These are phyloP conservation scores for Dolichotis patagonum DNA, from an alignment of 2,113 vertebrate species.

Conservation along the genomic window DNA sequence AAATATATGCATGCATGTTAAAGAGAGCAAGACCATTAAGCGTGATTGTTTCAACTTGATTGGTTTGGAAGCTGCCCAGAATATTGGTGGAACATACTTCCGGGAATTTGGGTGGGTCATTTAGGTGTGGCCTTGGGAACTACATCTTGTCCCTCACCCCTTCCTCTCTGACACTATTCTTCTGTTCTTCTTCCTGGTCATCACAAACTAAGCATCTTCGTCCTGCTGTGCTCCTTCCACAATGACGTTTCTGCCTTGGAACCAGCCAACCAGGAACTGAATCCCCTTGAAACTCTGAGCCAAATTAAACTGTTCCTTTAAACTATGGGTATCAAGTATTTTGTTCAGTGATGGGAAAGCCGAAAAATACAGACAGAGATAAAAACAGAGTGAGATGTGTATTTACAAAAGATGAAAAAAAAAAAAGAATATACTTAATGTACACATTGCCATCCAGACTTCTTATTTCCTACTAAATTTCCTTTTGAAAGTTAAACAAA, in stretches of 20 bases:
- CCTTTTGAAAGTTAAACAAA: conserved; percentile 66
- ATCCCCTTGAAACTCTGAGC: neutral
- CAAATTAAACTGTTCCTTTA: neutral
- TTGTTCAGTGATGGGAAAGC: neutral
- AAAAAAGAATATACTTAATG: conserved; percentile 62
- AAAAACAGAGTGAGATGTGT: neutral
- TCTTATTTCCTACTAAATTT: conserved; percentile 69
- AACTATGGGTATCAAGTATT: neutral
- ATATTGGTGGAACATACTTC: neutral
- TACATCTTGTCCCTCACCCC: neutral
- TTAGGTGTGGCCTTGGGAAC: neutral
- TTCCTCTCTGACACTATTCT: neutral
- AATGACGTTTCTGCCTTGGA: neutral
- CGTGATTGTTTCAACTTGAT: neutral
- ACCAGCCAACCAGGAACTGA: neutral
- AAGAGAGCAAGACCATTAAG: neutral
- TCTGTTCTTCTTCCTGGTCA: neutral
- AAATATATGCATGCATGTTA: neutral
- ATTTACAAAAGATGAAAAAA: neutral
- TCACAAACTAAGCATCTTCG: neutral
- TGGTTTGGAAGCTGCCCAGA: neutral
- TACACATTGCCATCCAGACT: conserved; percentile 70
- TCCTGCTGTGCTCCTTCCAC: neutral
- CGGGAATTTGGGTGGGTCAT: neutral
- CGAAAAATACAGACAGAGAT: neutral